A percentile compares a stretch with the other conserved stretches of the same genome.
Evolutionary conservation across 2,797 vertebrate species (phyloP).

Genomic region (Corythornis leucogaster): DNA sequence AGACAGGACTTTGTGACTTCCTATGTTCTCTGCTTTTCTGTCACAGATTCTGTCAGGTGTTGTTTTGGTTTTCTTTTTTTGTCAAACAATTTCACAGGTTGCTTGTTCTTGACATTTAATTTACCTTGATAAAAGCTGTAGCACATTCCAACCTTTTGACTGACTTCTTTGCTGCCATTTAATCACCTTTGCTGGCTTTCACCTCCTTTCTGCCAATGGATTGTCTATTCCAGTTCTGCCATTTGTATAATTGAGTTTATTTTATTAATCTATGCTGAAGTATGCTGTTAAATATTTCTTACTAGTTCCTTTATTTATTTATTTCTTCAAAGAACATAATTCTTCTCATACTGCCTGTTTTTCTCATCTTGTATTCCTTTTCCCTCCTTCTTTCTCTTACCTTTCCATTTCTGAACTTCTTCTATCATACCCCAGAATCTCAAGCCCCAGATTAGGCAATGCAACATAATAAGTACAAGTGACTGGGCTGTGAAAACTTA

Average conservation of each 20-base stretch:
- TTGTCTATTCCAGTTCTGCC: neutral
- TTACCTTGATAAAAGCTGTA: neutral
- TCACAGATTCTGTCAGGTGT: neutral
- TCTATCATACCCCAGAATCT: neutral
- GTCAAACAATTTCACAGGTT: neutral
- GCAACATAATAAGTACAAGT: neutral
- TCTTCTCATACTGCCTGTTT: neutral
- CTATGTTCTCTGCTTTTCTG: neutral
- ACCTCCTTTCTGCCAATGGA: neutral
- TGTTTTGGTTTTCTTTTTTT: neutral
- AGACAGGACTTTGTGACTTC: neutral
- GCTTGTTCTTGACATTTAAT: neutral
- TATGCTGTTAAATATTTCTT: neutral
- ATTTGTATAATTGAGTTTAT: neutral
- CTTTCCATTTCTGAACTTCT: neutral
- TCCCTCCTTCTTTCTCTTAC: neutral
- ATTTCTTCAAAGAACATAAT: neutral
- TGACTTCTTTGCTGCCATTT: neutral
- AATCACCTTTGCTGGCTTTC: neutral
- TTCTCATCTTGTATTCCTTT: neutral
- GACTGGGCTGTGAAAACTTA: neutral
- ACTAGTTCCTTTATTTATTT: neutral
- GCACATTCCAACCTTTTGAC: neutral
- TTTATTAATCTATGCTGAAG: neutral
- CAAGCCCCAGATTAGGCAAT: neutral